Percentiles rank a stretch among this genome's conserved stretches.
These are phyloP conservation scores for Euplexia lucipara DNA, from an alignment of 2,888 invertebrate species.

Conservation along the genomic window DNA sequence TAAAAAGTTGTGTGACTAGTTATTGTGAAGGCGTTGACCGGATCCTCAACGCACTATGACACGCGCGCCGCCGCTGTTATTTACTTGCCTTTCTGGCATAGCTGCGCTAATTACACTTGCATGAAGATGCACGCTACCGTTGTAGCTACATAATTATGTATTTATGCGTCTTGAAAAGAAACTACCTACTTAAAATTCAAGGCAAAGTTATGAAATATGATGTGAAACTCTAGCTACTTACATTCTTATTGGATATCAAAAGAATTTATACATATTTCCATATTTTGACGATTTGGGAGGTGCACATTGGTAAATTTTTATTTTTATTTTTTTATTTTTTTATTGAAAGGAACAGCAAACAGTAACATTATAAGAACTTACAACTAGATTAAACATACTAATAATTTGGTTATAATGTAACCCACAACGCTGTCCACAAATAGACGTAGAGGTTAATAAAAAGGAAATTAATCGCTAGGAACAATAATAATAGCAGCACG, in stretches of 20 bases:
- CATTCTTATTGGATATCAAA: conserved; percentile 32
- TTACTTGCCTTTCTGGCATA: conserved; percentile 62
- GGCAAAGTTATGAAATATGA: conserved; percentile 13
- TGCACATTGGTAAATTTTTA: no score
- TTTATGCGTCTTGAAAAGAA: neutral
- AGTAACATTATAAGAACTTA: no score
- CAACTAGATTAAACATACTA: no score
- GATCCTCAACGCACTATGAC: conserved; percentile 63
- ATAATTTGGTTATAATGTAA: no score
- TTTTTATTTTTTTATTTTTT: no score
- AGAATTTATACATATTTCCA: neutral
- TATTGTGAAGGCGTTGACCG: conserved; percentile 78
- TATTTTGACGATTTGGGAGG: neutral
- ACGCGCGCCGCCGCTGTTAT: conserved; percentile 50
- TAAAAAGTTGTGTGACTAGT: conserved; percentile 69
- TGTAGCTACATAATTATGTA: conserved; percentile 25
- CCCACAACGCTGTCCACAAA: no score
- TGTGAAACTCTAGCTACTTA: neutral
- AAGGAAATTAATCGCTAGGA: no score
- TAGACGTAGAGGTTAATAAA: no score
- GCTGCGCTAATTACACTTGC: conserved; percentile 54
- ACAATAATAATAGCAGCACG: no score
- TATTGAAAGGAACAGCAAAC: no score
- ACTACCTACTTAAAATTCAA: neutral
- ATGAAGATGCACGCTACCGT: conserved; percentile 47